phyloP scores from a whole-genome alignment of 2,113 vertebrate species.

The Heterocephalus glaber region DNA sequence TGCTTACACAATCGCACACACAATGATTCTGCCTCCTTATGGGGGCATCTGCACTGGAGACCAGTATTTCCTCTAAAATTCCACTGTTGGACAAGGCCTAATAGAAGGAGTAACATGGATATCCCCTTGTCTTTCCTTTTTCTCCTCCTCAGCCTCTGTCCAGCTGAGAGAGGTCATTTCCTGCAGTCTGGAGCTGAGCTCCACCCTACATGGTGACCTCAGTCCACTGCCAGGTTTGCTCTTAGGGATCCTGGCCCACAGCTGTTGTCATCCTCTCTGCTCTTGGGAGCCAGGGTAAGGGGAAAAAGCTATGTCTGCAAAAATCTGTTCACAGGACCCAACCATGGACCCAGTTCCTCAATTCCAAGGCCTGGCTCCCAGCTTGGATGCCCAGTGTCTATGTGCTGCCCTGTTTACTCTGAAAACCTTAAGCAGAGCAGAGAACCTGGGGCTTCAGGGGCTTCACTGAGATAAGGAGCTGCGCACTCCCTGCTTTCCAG shows the following conservation, averaged over 20 bases:
- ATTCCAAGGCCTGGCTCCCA: too few relatives aligned
- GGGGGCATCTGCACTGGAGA: not conserved
- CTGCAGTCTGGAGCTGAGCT: not conserved
- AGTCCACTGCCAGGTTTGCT: not conserved
- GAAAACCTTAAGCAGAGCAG: too few relatives aligned
- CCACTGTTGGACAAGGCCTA: not conserved
- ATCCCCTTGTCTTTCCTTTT: not conserved
- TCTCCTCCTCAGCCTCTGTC: not conserved
- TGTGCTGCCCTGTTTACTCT: too few relatives aligned
- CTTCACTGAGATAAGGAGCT: too few relatives aligned
- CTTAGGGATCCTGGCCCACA: not conserved
- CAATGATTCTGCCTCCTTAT: not conserved
- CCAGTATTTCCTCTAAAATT: too few relatives aligned
- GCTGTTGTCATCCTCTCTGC: not conserved
- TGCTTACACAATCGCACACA: not conserved
- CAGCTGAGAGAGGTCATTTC: not conserved
- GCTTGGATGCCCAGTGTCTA: too few relatives aligned
- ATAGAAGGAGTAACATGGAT: not conserved
- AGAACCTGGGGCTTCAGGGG: too few relatives aligned
- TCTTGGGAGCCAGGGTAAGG: not conserved
- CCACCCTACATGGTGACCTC: not conserved
- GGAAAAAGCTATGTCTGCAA: too few relatives aligned
- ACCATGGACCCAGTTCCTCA: too few relatives aligned
- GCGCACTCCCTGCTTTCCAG: too few relatives aligned
- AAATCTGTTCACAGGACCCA: too few relatives aligned